A percentile compares a stretch with the other conserved stretches of the same genome.
Conservation (phyloP, 2,888 invertebrate species). For the Sphinx pinastri region DNA sequence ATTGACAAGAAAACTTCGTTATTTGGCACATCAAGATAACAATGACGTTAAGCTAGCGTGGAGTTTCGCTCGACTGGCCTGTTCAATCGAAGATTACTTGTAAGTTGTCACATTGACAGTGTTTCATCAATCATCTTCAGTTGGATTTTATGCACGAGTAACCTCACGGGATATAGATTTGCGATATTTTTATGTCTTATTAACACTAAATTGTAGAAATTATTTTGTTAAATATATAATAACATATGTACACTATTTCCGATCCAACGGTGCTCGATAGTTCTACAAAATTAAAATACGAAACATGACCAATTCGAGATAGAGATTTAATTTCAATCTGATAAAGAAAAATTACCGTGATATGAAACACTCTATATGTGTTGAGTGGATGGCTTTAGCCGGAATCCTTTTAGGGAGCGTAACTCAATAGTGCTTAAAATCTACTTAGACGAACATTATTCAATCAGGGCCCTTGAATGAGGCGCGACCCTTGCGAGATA, state of each 20-base stretch:
- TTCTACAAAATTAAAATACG: too few species aligned
- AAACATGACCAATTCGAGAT: too few species aligned
- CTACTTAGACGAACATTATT: slow-evolving; percentile 65
- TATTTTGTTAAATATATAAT: too few species aligned
- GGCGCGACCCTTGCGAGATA: slow-evolving; percentile 37
- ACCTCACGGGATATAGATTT: not conserved
- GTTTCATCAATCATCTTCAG: slow-evolving; percentile 19
- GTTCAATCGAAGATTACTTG: not conserved
- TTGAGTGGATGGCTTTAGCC: slow-evolving; percentile 12
- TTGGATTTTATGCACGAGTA: not conserved
- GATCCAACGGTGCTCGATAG: too few species aligned
- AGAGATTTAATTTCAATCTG: too few species aligned
- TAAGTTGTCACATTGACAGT: slow-evolving; percentile 4
- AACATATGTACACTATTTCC: too few species aligned
- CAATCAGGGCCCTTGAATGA: slow-evolving; percentile 55
- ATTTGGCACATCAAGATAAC: slow-evolving; percentile 18
- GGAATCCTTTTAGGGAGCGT: slow-evolving; percentile 60
- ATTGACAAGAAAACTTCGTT: slow-evolving; percentile 6
- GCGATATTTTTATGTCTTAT: too few species aligned
- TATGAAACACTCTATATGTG: not conserved
- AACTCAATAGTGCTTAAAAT: slow-evolving; percentile 67
- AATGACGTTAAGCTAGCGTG: slow-evolving; percentile 7
- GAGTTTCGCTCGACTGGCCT: not conserved
- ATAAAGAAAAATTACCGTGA: too few species aligned
- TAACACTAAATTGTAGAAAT: too few species aligned